A percentile compares a stretch with the other conserved stretches of the same genome.
Conservation (phyloP, 2,888 invertebrate species). For the Eristalis arbustorum region DNA sequence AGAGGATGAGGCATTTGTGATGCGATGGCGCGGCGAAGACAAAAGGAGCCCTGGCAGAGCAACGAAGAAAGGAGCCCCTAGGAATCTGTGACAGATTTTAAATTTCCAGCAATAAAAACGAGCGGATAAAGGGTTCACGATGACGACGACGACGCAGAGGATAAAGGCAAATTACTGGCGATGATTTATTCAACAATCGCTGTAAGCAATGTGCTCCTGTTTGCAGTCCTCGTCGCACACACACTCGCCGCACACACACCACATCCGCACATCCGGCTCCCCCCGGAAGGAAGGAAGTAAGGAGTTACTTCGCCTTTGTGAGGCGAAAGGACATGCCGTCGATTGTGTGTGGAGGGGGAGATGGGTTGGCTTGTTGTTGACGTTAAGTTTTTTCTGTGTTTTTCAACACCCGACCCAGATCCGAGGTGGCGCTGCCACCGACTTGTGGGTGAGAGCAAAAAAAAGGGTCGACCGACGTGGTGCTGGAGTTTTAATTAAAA, state of each 20-base stretch:
- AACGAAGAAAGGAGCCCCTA: conserved; percentile 32
- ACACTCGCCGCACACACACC: not conserved
- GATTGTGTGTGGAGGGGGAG: conserved; percentile 41
- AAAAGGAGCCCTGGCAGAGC: conserved; percentile 11
- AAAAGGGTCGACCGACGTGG: conserved; percentile 35
- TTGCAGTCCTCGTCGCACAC: conserved; percentile 16
- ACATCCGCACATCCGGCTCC: not conserved
- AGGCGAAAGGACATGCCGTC: conserved; percentile 60
- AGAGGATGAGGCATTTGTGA: conserved; percentile 19
- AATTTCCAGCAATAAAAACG: conserved; percentile 67
- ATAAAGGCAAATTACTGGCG: conserved; percentile 70
- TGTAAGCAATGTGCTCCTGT: conserved; percentile 60
- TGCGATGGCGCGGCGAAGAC: not conserved
- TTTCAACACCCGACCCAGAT: not conserved
- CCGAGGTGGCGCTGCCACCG: too few species aligned
- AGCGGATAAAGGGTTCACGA: conserved; percentile 61
- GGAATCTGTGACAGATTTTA: conserved; percentile 67
- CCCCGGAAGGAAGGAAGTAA: not conserved
- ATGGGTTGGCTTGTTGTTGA: conserved; percentile 43
- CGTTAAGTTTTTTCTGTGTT: conserved; percentile 61
- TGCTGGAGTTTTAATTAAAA: conserved; percentile 67
- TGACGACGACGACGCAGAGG: not conserved
- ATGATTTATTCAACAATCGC: conserved; percentile 70
- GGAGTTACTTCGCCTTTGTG: conserved; percentile 52
- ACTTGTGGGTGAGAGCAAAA: conserved; percentile 41